A percentile compares a stretch with the other conserved stretches of the same genome.
Conservation (phyloP, 2,888 invertebrate genomes). For the Phorcus lineatus region DNA sequence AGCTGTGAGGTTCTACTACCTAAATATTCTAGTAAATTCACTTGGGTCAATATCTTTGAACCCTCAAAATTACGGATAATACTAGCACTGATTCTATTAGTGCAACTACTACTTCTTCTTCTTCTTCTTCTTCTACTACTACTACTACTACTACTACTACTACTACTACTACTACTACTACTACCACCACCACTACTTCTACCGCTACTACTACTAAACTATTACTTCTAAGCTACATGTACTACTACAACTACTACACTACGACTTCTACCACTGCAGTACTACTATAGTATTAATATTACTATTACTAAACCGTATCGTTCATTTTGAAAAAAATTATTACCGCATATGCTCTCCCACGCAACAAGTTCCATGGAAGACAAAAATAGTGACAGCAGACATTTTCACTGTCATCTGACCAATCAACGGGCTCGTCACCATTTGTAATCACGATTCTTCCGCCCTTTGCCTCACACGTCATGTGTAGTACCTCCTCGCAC, state of each 20-base stretch:
- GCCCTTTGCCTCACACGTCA: conserved; percentile 54
- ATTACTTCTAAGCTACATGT: background rate
- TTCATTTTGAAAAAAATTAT: too few species aligned
- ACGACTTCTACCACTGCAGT: background rate
- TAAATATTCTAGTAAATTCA: too few species aligned
- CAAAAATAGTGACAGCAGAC: conserved; percentile 2
- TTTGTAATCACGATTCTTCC: conserved; percentile 62
- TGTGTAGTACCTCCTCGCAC: conserved; percentile 52
- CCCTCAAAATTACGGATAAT: too few species aligned
- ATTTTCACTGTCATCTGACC: conserved; percentile 12
- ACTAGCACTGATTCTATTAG: too few species aligned
- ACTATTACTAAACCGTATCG: too few species aligned
- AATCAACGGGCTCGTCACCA: conserved; percentile 50
- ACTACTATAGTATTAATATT: too few species aligned
- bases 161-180: background rate
- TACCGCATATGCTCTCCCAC: conserved; percentile 24
- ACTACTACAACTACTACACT: background rate
- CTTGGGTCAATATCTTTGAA: too few species aligned
- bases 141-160: conserved; percentile 10
- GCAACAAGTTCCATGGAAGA: conserved; percentile 19
- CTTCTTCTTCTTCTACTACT: too few species aligned
- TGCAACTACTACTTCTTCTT: too few species aligned
- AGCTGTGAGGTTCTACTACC: too few species aligned
- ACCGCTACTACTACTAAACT: too few species aligned
- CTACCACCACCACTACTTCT: background rate